Base-by-base conservation (phyloP, 2,113 vertebrate species). In the Rattus rattus region DNA sequence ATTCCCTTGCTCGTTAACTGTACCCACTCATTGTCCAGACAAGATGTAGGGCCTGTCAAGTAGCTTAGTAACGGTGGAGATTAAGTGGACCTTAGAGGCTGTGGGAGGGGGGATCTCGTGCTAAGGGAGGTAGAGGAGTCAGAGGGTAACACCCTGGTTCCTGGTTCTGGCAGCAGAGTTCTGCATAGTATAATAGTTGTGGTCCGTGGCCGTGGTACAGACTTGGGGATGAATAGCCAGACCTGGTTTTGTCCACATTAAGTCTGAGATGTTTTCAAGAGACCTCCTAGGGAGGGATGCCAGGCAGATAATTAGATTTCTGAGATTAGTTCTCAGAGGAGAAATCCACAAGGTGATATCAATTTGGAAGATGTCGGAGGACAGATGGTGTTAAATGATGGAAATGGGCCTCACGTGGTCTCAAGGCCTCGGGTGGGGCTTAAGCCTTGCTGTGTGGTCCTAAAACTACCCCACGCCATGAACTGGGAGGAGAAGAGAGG, bases 231-330 rank as follows among this genome's bases (percentile, higher is more conserved):
- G 28, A 33, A 24, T 61, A 2, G 33, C 13, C 10, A 83, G 77
- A 89, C 72, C 39, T 69, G 13, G 63, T 67, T 90, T 72, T 76
- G 9, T 75, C 5, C 59, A 54, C 17, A 47, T 33, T 73, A 28
- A 28, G 59, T 56, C 69, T 65, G 76, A 81, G 54, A 86, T 70
- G 61, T 61, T 91, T 86, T 28, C 67, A 79, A 63, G 52, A 91
- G 52, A 76, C 52, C 69, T 26, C 69, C 16, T 39, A 91, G 30
- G 4, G 33, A 93, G 49, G 52, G 54, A 87, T 5, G 63, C 56
- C 96, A 94, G 90, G 93, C 92, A 91, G 83, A 36, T 70, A 56
- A 85, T 88, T 91, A 19, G 59, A 76, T 95, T 92, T 92, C 52
- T 89, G 89, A 95, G 89, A 49, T 86, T 14, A n/a, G 36, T 49